Conservation (phyloP, 2,113 vertebrate genomes). For the Hemichromis elongatus region DNA sequence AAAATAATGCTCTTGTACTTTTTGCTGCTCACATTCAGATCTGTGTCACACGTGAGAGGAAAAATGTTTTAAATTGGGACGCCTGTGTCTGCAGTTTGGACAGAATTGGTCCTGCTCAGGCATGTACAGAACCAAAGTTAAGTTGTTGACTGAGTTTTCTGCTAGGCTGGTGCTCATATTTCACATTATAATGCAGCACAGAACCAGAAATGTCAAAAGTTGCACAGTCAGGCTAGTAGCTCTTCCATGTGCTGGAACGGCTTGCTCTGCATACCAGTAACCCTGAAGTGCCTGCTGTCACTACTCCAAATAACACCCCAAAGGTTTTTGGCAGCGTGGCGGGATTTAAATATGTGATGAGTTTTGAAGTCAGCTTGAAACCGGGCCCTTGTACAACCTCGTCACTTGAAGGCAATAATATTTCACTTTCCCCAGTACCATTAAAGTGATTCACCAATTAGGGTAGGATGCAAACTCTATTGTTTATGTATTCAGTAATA, state of each 20-base stretch:
- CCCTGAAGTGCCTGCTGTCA: slow-evolving; percentile 13
- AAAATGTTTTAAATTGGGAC: not conserved
- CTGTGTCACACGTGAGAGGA: not conserved
- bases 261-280: slow-evolving; percentile 18
- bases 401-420: not conserved
- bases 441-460: not conserved
- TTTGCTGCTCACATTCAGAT: not conserved
- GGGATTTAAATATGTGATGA: slow-evolving; percentile 39
- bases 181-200: slow-evolving; percentile 33
- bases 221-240: slow-evolving; percentile 20
- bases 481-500: not conserved
- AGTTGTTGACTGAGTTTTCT: not conserved
- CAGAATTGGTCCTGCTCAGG: not conserved
- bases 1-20: not conserved
- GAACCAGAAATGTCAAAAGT: slow-evolving; percentile 42
- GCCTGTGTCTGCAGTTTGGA: not conserved
- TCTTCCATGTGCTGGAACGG: not conserved
- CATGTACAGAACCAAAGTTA: not conserved
- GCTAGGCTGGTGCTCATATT: not conserved
- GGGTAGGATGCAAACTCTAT: not conserved
- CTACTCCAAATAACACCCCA: slow-evolving; percentile 1
- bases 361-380: not conserved
- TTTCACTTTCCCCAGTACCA: not conserved
- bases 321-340: not conserved
- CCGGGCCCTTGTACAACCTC: not conserved